Base-by-base conservation (phyloP, 2,113 vertebrate genomes). In the Nibea coibor region DNA sequence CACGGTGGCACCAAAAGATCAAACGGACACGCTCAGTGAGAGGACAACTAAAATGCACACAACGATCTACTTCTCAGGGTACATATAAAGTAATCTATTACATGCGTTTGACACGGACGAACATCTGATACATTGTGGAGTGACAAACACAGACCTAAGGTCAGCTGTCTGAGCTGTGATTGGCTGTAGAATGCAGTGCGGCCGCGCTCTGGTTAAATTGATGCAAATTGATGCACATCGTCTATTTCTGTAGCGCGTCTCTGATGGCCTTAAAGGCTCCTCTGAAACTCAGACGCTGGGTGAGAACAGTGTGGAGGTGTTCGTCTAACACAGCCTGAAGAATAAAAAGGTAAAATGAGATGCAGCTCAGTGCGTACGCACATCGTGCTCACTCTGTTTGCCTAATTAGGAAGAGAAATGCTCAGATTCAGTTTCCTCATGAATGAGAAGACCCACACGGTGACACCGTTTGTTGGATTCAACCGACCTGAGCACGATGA, bases 261-360 rank as follows among this genome's bases (percentile, higher is more conserved):
- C 65, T 61, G 16, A 75, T 56, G 72, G 70, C 57, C 70, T 82
- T 48, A 50, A 20, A 75, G 61, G 72, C 50, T 67, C 61, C 19
- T 66, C 56, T 65, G 86, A 56, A 68, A 75, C 43, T 56, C 78
- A 83, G 64, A 81, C 59, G 0, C 3, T 63, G 35, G 35, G 35
- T 39, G 35, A 39, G 35, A 39, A 39, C 31, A 24, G 72, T 64
- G 62, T 81, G 84, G 78, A 87, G 84, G 79, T 79, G 84, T 80
- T 8, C 22, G 75, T 78, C 73, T 81, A 48, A 70, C 83, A 20
- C 72, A 19, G 82, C 70, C 59, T 2, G 2, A 2, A 26, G 43
- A 68, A 72, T 2, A 48, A 79, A 81, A 75, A 79, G 84, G 74
- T 75, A 66, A 63, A 72, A 81, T 50, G 43, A 75, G 64, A 72